Evolutionary conservation across 2,113 vertebrate genomes (phyloP).

Genomic region (Xiphophorus hellerii): DNA sequence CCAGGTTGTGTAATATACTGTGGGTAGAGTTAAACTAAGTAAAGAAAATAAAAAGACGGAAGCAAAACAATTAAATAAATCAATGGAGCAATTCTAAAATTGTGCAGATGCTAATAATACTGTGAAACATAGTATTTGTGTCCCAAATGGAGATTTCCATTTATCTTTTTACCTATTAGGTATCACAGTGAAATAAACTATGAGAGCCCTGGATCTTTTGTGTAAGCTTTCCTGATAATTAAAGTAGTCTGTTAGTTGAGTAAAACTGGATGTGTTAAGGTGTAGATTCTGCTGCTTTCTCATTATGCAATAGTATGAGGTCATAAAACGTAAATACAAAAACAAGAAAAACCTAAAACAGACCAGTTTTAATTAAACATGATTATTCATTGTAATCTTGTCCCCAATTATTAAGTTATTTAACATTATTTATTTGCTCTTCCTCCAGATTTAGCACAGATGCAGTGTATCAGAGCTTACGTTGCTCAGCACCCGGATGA

Average conservation of each 20-base stretch:
- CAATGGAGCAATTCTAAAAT: too few species aligned
- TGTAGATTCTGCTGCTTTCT: not conserved
- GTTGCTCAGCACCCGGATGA: conserved; percentile 93
- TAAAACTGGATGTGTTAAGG: not conserved
- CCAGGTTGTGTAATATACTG: too few species aligned
- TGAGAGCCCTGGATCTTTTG: not conserved
- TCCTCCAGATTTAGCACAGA: conserved; percentile 85
- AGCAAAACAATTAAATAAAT: too few species aligned
- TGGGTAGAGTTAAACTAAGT: too few species aligned
- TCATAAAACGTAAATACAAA: not conserved
- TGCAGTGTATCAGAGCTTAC: conserved; percentile 91
- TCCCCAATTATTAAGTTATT: not conserved
- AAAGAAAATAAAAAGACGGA: too few species aligned
- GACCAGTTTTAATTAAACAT: not conserved
- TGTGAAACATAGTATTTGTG: too few species aligned
- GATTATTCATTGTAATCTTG: not conserved
- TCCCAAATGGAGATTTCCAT: too few species aligned
- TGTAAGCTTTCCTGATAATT: not conserved
- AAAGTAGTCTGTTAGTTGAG: not conserved
- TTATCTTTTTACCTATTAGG: not conserved
- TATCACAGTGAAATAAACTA: too few species aligned
- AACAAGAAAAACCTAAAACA: not conserved
- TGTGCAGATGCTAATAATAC: too few species aligned
- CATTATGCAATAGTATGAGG: not conserved
- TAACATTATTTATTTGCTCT: conserved; percentile 5